Percentiles rank a stretch among this genome's conserved stretches.
Conservation (phyloP, 1,140 invertebrate genomes). For the Drosophila pallidifrons region DNA sequence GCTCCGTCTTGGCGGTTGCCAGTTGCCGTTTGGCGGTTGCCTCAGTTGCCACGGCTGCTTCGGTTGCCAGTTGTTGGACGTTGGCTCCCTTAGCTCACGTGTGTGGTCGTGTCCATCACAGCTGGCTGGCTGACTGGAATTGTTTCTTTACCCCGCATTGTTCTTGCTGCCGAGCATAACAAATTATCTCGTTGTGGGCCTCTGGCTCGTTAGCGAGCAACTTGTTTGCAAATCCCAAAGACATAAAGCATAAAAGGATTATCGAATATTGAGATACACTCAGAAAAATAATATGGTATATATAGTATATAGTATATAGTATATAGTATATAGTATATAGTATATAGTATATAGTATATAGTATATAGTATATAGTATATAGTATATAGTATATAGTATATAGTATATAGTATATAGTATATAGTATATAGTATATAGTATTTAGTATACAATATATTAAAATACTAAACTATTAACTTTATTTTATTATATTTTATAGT, state of each 20-base stretch:
- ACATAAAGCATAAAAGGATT: conserved; percentile 40
- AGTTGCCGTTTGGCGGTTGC: not conserved
- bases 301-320: not conserved
- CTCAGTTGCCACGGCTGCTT: not conserved
- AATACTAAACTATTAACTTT: no score
- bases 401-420: no score
- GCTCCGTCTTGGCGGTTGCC: conserved; percentile 32
- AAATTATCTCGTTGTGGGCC: conserved; percentile 74
- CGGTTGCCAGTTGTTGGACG: not conserved
- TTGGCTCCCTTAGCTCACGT: conserved; percentile 50
- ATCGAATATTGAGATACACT: conserved; percentile 53
- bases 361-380: no score
- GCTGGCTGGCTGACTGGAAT: conserved; percentile 30
- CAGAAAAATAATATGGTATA: no score
- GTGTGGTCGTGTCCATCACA: conserved; percentile 75
- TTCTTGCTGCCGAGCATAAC: conserved; percentile 65
- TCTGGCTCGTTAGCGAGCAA: conserved; percentile 72
- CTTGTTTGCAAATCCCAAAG: conserved; percentile 63
- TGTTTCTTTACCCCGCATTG: conserved; percentile 28
- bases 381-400: no score
- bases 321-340: not conserved
- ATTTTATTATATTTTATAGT: no score
- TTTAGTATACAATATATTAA: no score
- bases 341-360: no score
- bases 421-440: no score